These are phyloP conservation scores for Heterohyrax brucei DNA, from an alignment of 2,797 vertebrate species.

Conservation along the genomic window DNA sequence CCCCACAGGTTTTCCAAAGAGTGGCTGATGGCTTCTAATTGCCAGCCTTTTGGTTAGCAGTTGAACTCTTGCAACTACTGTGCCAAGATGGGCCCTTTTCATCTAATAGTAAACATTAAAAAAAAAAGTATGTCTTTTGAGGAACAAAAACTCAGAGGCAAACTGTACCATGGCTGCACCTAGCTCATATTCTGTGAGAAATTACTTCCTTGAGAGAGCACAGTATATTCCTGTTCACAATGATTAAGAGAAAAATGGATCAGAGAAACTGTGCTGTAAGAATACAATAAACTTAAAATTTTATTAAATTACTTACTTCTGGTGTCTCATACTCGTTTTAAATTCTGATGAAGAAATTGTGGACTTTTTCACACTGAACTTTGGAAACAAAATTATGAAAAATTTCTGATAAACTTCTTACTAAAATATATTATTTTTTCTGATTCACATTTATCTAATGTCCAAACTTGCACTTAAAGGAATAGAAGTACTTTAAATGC, in stretches of 20 bases:
- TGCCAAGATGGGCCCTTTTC: too few relatives aligned
- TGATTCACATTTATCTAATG: too few relatives aligned
- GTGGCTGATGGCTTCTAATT: too few relatives aligned
- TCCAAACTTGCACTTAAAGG: conserved; percentile 3
- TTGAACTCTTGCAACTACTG: too few relatives aligned
- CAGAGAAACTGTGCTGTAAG: neutral
- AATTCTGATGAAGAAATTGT: neutral
- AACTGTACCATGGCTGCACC: neutral
- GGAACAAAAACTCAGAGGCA: neutral
- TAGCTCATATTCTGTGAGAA: neutral
- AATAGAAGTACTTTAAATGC: neutral
- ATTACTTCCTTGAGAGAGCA: conserved; percentile 34
- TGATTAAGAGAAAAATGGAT: conserved; percentile 38
- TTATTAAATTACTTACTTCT: neutral
- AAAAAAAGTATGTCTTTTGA: conserved; percentile 10
- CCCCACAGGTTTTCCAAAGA: too few relatives aligned
- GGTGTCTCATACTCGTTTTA: conserved; percentile 5
- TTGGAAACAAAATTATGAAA: too few relatives aligned
- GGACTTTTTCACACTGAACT: too few relatives aligned
- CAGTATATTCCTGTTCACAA: neutral
- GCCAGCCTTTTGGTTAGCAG: too few relatives aligned
- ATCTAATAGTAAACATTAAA: neutral
- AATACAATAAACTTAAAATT: neutral
- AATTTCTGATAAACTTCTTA: too few relatives aligned
- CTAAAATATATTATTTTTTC: too few relatives aligned